Percentiles rank a stretch among this genome's conserved stretches.
These are phyloP conservation scores for Drosophila asahinai DNA, from an alignment of 1,140 invertebrate genomes.

Conservation along the genomic window DNA sequence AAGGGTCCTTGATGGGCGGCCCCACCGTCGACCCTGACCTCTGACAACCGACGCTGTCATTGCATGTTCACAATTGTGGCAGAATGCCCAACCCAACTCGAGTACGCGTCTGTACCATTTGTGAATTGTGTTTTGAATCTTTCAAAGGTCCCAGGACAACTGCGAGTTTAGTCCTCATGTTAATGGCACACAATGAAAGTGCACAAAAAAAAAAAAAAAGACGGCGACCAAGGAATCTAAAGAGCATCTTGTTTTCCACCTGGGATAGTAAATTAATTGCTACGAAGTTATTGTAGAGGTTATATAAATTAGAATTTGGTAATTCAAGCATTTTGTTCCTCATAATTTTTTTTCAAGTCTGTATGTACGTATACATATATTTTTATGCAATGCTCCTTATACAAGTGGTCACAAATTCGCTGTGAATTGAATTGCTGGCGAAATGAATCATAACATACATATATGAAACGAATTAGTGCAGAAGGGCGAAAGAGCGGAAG, in stretches of 20 bases:
- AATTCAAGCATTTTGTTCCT: no score
- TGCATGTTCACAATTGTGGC: slow-evolving; percentile 17
- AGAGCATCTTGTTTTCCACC: no score
- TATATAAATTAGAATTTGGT: no score
- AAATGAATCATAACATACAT: neutral
- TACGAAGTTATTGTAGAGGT: neutral
- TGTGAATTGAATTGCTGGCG: neutral
- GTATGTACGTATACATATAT: no score
- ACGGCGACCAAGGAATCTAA: neutral
- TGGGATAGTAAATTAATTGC: neutral
- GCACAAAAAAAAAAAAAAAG: neutral
- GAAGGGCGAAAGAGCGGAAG: neutral
- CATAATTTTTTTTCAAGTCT: no score
- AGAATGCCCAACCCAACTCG: slow-evolving; percentile 3
- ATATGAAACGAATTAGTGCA: slow-evolving; percentile 35
- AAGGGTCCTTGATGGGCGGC: slow-evolving; percentile 15
- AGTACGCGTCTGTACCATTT: slow-evolving; percentile 24
- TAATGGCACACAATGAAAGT: neutral
- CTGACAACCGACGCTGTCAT: neutral
- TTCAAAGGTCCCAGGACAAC: slow-evolving; percentile 23
- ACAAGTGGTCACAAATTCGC: neutral
- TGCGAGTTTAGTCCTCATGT: neutral
- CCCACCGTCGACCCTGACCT: slow-evolving; percentile 14
- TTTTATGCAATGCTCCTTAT: neutral
- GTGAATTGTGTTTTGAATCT: slow-evolving; percentile 47